Evolutionary conservation across 2,797 vertebrate genomes (phyloP), one percentile per base, ranked within the genome.

Genomic region (Paedocypris micromegethes): DNA sequence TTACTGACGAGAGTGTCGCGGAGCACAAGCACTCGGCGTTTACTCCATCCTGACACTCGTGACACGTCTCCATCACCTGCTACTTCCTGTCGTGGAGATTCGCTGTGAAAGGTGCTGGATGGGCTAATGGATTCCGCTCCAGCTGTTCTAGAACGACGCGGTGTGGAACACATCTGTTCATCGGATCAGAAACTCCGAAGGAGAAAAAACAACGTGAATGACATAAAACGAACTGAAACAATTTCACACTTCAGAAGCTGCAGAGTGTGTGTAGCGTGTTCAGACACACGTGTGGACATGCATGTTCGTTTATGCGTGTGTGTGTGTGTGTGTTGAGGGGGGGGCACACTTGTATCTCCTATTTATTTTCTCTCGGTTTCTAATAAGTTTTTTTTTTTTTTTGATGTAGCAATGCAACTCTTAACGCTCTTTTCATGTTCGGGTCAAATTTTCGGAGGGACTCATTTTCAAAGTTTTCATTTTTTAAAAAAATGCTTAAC

Each of bases 101-200:
- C 46, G 66, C 41, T 47, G 37, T 72, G 51, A 46, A 64, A 61
- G 64, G 58, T 48, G 61, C 68, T 70, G 57, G 51, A 72, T 66
- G 74, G 9, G 51, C 4, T 62, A 5, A 64, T 54, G 48, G 39
- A 49, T 62, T 72, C 42, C 37, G 6, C 43, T 57, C 39, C 53
- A 70, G 60, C 68, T 70, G 68, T 50, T 70, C 9, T 23, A 8
- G 46, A 70, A 58, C 50, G 9, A 5, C 53, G 49, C 58, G 1
- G 51, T 53, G 39, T 59, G 60, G 58, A 58, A 60, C 58, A 56
- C 38, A 6, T 39, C 45, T 56, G 52, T 50, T 52, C 58, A 9
- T 58, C 23, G 42, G 56, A 46, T 49, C 58, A 69, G 50, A 54
- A 53, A 56, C 6, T 41, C 42, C 46, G 52, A 23, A 1, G 7